A percentile compares a stretch with the other conserved stretches of the same genome.
Conservation (phyloP, 2,113 vertebrate species). For the Dendrocopos noguchii region DNA sequence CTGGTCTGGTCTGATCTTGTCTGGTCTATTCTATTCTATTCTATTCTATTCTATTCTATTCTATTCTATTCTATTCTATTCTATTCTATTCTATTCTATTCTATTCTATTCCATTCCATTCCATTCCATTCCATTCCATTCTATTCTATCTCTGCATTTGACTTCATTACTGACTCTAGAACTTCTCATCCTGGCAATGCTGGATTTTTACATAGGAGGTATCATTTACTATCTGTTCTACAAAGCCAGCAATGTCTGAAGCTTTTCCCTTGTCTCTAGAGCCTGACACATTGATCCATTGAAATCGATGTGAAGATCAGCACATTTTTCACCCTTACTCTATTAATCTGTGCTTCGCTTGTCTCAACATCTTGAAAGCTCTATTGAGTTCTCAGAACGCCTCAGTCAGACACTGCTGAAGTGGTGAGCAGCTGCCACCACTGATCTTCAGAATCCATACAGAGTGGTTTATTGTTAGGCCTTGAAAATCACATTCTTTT, state of each 20-base stretch:
- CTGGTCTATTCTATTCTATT: no score
- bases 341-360: conserved; percentile 36
- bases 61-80: no score
- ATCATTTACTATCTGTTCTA: neutral
- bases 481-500: conserved; percentile 27
- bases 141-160: neutral
- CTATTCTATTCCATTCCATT: no score
- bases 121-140: no score
- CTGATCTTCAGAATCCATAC: neutral
- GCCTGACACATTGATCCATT: conserved; percentile 37
- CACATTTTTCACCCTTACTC: neutral
- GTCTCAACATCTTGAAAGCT: neutral
- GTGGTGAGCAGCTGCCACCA: neutral
- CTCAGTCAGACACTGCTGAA: conserved; percentile 19
- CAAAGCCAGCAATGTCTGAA: neutral
- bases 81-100: no score
- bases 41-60: no score
- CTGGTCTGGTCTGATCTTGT: no score
- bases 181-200: neutral
- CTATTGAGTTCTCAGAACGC: neutral
- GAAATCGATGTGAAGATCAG: conserved; percentile 3
- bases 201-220: neutral
- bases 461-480: neutral
- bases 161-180: neutral
- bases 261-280: conserved; percentile 3